Evolutionary conservation across 2,888 invertebrate genomes (phyloP).

Genomic region (Cosmorhoe ocellata): DNA sequence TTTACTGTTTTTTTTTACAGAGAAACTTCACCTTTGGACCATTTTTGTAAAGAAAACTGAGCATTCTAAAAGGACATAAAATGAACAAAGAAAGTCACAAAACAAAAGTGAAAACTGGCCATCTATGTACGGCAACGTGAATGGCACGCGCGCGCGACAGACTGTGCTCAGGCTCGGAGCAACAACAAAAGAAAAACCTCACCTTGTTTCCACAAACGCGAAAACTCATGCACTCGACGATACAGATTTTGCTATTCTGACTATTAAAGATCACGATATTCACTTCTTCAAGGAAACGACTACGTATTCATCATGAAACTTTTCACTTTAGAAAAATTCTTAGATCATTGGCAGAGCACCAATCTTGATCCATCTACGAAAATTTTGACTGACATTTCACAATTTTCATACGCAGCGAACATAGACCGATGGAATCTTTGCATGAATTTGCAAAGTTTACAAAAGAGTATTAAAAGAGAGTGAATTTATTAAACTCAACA

Average conservation of each 20-base stretch:
- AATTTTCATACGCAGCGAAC: too few species aligned
- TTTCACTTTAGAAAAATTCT: conserved; percentile 59
- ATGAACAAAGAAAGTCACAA: too few species aligned
- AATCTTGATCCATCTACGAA: conserved; percentile 65
- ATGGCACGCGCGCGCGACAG: conserved; percentile 33
- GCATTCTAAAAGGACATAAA: too few species aligned
- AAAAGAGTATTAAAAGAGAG: too few species aligned
- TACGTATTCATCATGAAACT: conserved; percentile 52
- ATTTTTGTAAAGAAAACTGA: too few species aligned
- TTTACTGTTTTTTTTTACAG: too few species aligned
- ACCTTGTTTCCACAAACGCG: conserved; percentile 64
- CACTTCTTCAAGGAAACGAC: background rate
- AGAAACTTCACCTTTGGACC: too few species aligned
- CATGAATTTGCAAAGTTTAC: conserved; percentile 2
- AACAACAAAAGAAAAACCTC: conserved; percentile 60
- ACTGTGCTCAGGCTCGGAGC: background rate
- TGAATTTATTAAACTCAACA: too few species aligned
- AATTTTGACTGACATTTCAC: conserved; percentile 79
- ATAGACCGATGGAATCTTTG: too few species aligned
- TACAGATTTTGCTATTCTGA: conserved; percentile 11
- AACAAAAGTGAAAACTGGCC: conserved; percentile 31
- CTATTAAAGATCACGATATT: conserved; percentile 22
- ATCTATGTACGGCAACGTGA: conserved; percentile 27
- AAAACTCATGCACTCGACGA: conserved; percentile 60
- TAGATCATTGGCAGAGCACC: conserved; percentile 60